phyloP scores from a whole-genome alignment of 2,797 vertebrate genomes.

The Taeniopygia guttata region DNA sequence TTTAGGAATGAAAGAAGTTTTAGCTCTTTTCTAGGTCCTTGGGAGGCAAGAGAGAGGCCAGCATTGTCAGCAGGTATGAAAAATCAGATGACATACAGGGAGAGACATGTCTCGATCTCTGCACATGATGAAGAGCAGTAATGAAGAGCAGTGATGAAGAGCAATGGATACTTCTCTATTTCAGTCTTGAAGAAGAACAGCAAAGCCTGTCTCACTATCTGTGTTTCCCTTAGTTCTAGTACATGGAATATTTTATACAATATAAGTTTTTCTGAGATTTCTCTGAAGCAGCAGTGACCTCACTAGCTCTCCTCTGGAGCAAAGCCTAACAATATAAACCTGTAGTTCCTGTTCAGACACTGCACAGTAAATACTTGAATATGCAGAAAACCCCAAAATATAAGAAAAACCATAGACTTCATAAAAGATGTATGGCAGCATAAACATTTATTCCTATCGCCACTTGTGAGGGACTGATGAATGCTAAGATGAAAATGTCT shows the following conservation, averaged over 20 bases:
- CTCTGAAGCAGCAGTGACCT: not conserved
- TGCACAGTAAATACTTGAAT: not conserved
- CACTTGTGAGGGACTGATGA: not conserved
- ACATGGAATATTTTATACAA: not conserved
- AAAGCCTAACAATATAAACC: not conserved
- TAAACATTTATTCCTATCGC: not conserved
- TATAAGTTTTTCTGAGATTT: not conserved
- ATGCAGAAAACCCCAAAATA: not conserved
- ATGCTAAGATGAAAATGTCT: not conserved
- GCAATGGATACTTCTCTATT: not conserved
- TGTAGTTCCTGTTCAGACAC: not conserved
- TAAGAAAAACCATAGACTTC: not conserved
- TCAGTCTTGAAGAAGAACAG: not conserved
- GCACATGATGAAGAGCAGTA: not conserved
- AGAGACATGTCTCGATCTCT: accelerated
- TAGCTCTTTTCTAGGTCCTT: not conserved
- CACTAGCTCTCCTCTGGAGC: not conserved
- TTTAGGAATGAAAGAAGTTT: not conserved
- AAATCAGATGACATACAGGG: not conserved
- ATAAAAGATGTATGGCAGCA: accelerated
- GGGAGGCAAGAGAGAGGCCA: not conserved
- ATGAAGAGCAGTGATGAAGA: not conserved
- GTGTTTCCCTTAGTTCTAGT: not conserved
- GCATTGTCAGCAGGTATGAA: not conserved
- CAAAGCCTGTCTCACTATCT: not conserved